Conservation (phyloP, 2,888 invertebrate genomes). For the Chelonus formosanus region DNA sequence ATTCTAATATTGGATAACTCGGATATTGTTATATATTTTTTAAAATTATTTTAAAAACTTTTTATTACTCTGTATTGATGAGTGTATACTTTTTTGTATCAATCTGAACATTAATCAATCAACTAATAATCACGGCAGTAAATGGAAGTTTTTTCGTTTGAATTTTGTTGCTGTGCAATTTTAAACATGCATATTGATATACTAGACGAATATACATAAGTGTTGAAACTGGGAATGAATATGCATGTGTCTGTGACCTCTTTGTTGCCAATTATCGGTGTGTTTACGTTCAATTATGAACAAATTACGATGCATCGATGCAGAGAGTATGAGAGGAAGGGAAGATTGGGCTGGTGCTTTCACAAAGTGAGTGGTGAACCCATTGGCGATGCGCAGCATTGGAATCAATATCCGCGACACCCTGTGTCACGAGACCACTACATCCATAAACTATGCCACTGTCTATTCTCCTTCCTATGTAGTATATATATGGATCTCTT, state of each 20-base stretch:
- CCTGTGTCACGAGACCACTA: slow-evolving; percentile 21
- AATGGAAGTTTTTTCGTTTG: not conserved
- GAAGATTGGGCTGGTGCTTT: slow-evolving; percentile 17
- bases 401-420: slow-evolving; percentile 41
- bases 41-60: no score
- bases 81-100: no score
- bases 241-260: slow-evolving; percentile 37
- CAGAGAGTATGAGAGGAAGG: slow-evolving; percentile 5
- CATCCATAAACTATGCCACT: slow-evolving; percentile 14
- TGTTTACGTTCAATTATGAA: slow-evolving; percentile 53
- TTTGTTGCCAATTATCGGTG: slow-evolving; percentile 45
- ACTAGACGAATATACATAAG: slow-evolving; percentile 14
- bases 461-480: slow-evolving; percentile 3
- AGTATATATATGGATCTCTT: slow-evolving; percentile 2
- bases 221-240: slow-evolving; percentile 23
- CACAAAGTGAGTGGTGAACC: slow-evolving; percentile 18
- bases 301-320: slow-evolving; percentile 45
- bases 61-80: no score
- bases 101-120: not conserved
- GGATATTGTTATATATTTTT: no score
- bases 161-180: slow-evolving; percentile 17
- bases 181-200: slow-evolving; percentile 28
- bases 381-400: slow-evolving; percentile 30
- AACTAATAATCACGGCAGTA: not conserved
- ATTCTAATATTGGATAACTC: no score